Evolutionary conservation across 2,113 vertebrate species (phyloP).

Genomic region (Cairina moschata): DNA sequence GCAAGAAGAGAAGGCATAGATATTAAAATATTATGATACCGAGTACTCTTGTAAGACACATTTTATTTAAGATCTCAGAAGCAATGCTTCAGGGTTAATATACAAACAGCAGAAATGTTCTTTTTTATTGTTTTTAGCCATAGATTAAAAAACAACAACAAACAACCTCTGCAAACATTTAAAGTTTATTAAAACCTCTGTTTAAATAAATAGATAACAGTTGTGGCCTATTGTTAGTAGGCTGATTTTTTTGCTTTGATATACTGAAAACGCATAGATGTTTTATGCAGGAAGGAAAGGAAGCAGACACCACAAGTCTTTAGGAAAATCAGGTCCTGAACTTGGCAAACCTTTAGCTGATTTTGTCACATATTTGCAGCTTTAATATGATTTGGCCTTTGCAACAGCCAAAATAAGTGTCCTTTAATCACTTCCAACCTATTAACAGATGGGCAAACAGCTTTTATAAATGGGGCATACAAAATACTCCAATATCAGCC

Average conservation of each 20-base stretch:
- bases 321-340: constrained; percentile 71
- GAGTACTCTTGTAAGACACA: neutral
- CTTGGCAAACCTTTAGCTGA: constrained; percentile 72
- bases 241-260: constrained; percentile 38
- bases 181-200: constrained; percentile 38
- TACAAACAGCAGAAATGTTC: constrained; percentile 34
- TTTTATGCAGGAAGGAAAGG: constrained; percentile 8
- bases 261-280: constrained; percentile 25
- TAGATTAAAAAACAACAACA: neutral
- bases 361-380: constrained; percentile 78
- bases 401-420: constrained; percentile 81
- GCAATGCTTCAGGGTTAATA: constrained; percentile 15
- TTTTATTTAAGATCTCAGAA: neutral
- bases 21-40: neutral
- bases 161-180: neutral
- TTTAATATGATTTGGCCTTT: constrained; percentile 80
- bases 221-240: neutral
- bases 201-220: constrained; percentile 38
- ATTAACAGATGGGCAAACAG: constrained; percentile 83
- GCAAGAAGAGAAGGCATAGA: neutral
- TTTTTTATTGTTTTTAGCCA: neutral
- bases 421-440: constrained; percentile 84
- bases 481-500: constrained; percentile 81
- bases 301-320: constrained; percentile 44
- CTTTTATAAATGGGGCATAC: constrained; percentile 81